These are phyloP conservation scores for Drosophila colorata DNA, from an alignment of 2,888 invertebrate species.

Conservation along the genomic window DNA sequence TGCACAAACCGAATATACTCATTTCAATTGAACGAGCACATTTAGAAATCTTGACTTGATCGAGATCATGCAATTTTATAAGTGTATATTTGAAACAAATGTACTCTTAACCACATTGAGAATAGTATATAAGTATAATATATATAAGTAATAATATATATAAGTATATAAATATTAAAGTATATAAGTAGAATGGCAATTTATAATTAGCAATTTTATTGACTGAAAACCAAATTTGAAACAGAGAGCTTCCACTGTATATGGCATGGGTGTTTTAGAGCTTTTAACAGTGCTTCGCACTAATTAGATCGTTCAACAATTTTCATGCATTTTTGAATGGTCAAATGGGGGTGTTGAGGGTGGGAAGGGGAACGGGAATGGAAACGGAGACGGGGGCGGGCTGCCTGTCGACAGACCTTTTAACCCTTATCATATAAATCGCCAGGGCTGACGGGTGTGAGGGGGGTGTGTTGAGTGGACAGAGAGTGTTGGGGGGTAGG, in stretches of 20 bases:
- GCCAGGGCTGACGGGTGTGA: slow-evolving; percentile 13
- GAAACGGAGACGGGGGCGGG: neutral
- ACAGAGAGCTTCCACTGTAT: too few relatives aligned
- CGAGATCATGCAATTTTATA: too few relatives aligned
- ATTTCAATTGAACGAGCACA: too few relatives aligned
- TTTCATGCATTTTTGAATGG: slow-evolving; percentile 61
- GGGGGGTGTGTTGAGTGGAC: neutral
- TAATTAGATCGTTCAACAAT: slow-evolving; percentile 69
- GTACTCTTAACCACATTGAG: too few relatives aligned
- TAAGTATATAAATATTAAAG: too few relatives aligned
- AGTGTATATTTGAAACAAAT: too few relatives aligned
- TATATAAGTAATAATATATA: too few relatives aligned
- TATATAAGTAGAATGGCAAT: too few relatives aligned
- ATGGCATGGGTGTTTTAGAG: neutral
- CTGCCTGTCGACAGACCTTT: slow-evolving; percentile 71
- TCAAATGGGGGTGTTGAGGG: neutral
- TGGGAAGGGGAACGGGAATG: slow-evolving; percentile 9
- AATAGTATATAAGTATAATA: too few relatives aligned
- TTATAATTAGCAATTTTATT: neutral
- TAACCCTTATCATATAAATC: slow-evolving; percentile 75
- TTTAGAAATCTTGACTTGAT: too few relatives aligned
- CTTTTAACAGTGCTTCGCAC: slow-evolving; percentile 34
- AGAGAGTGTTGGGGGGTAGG: neutral
- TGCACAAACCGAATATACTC: too few relatives aligned
- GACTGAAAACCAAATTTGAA: neutral